Evolutionary conservation across 2,113 vertebrate genomes (phyloP).

Genomic region (Chaetodon auriga): DNA sequence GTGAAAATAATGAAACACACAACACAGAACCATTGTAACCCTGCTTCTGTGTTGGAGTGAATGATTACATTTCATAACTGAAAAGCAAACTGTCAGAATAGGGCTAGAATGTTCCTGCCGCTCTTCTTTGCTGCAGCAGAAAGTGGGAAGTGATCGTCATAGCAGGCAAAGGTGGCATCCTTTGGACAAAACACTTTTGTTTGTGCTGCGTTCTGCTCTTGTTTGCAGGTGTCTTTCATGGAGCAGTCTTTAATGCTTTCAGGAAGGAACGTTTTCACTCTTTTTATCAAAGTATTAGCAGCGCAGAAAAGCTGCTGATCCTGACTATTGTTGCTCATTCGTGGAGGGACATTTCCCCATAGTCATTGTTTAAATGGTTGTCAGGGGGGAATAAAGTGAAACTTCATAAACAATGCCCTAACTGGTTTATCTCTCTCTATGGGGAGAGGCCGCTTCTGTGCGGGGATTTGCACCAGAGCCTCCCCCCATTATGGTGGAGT

Average conservation of each 20-base stretch:
- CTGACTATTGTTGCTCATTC: constrained; percentile 90
- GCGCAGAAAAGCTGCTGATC: constrained; percentile 92
- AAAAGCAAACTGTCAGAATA: constrained; percentile 45
- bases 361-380: constrained; percentile 98
- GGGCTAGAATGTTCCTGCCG: constrained; percentile 37
- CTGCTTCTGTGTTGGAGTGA: not conserved
- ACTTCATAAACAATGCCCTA: constrained; percentile 92
- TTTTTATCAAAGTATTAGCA: constrained; percentile 91
- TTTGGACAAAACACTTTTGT: constrained; percentile 91
- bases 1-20: not conserved
- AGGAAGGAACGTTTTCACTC: constrained; percentile 93
- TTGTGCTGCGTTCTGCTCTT: constrained; percentile 81
- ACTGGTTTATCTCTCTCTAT: constrained; percentile 91
- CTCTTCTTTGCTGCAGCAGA: constrained; percentile 58
- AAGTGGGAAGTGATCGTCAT: constrained; percentile 64
- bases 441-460: constrained; percentile 85
- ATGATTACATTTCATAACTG: not conserved
- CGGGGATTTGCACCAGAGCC: constrained; percentile 89
- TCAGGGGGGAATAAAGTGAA: constrained; percentile 96
- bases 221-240: constrained; percentile 96
- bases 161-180: constrained; percentile 76
- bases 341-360: constrained; percentile 93
- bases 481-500: constrained; percentile 83
- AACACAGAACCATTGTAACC: not conserved
- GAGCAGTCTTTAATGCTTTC: constrained; percentile 90